Evolutionary conservation across 2,888 invertebrate genomes (phyloP).

Genomic region (Lordiphosa andalusiaca): DNA sequence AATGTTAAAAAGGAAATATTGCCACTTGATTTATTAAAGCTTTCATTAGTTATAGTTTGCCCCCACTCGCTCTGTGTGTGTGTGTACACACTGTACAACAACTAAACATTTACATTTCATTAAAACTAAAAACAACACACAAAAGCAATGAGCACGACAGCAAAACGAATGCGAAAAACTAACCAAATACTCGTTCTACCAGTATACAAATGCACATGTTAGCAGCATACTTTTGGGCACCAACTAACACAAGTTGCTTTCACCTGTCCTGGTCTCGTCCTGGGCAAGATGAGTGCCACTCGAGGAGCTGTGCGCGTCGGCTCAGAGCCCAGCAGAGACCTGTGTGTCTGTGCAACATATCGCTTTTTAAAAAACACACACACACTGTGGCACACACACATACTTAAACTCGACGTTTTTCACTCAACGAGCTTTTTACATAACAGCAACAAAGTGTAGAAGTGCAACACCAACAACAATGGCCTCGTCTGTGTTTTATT

Average conservation of each 20-base stretch:
- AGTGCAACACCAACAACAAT: slow-evolving; percentile 62
- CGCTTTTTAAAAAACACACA: slow-evolving; percentile 39
- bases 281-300: slow-evolving; percentile 67
- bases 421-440: slow-evolving; percentile 70
- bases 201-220: slow-evolving; percentile 26
- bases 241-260: slow-evolving; percentile 44
- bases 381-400: slow-evolving; percentile 47
- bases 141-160: slow-evolving; percentile 67
- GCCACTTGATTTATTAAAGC: too few relatives aligned
- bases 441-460: slow-evolving; percentile 61
- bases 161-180: slow-evolving; percentile 59
- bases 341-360: slow-evolving; percentile 43
- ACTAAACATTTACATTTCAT: slow-evolving; percentile 73
- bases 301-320: slow-evolving; percentile 50
- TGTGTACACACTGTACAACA: slow-evolving; percentile 50
- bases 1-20: too few relatives aligned
- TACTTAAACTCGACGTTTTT: slow-evolving; percentile 73
- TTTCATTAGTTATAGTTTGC: too few relatives aligned
- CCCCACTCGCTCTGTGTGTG: slow-evolving; percentile 4
- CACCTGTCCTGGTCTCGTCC: slow-evolving; percentile 46
- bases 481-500: slow-evolving; percentile 46
- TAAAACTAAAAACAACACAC: slow-evolving; percentile 70
- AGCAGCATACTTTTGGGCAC: slow-evolving; percentile 52
- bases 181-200: slow-evolving; percentile 51
- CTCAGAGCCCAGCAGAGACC: slow-evolving; percentile 21